Evolutionary conservation across 2,113 vertebrate species (phyloP), one percentile per base, ranked within the genome.

Genomic region (Emydura subglobosa): DNA sequence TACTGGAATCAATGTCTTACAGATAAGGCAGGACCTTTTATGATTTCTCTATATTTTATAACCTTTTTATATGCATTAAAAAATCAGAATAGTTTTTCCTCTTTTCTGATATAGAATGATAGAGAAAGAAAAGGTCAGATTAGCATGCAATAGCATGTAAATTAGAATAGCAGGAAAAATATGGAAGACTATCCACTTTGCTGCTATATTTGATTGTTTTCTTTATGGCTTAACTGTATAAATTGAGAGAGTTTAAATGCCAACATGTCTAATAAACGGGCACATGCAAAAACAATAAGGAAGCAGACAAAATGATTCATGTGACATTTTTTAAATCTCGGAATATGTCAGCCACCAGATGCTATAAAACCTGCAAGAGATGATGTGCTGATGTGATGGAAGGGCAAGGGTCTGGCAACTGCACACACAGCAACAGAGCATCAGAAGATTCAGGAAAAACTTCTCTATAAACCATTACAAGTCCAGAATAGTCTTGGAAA

Each of bases 251-350:
- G 29, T 51, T 97, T 85, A 95, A 96, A 96, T 92, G 90, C 93
- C 96, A 96, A 86, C 81, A 74, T 85, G 72, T 88, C 83, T 91
- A 89, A 93, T 90, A 96, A 89, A 95, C 96, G 92, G 92, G 89
- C 29, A 83, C 93, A 91, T 92, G 91, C 92, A 94, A 95, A 53
- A 94, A 95, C 90, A 96, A 88, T 19, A 91, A 86, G 47, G 89
- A 93, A 95, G 90, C 93, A 96, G 97, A 96, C 92, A 94, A 96
- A 96, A 85, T 95, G 92, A 96, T 95, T 97, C 96, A 95, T 91
- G 89, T 81, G 83, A 93, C 97, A 96, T 96, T 96, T 83, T 39
- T 95, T 89, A 95, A 94, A 92, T 93, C 85, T 88, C 96, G 92
- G 96, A 97, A 94, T 91, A 89, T 94, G 89, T 86, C 96, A 97